These are phyloP conservation scores for Pedetes capensis DNA, from an alignment of 2,113 vertebrate genomes.

Conservation along the genomic window DNA sequence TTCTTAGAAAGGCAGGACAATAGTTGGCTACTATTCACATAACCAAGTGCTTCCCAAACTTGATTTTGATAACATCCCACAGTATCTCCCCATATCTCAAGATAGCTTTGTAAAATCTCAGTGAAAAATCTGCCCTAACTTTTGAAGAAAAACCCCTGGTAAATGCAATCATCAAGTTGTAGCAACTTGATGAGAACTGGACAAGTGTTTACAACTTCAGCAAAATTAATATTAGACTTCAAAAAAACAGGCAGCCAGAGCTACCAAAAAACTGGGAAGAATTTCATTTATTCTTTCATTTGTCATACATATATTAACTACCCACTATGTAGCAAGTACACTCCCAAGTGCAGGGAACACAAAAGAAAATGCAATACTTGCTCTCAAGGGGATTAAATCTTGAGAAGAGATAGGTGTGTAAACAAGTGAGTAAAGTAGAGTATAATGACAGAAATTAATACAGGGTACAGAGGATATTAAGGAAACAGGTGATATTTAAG, in stretches of 20 bases:
- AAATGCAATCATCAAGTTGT: no score
- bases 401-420: background rate
- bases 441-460: background rate
- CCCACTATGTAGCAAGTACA: background rate
- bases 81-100: background rate
- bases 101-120: constrained; percentile 17
- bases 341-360: background rate
- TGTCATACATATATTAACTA: background rate
- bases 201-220: background rate
- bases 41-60: background rate
- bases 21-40: background rate
- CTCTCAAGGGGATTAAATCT: background rate
- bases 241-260: background rate
- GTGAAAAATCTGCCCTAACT: background rate
- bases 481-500: background rate
- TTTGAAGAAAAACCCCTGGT: constrained; percentile 31
- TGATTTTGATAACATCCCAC: constrained; percentile 13
- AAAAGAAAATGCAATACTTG: constrained; percentile 1
- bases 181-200: background rate
- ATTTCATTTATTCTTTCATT: constrained; percentile 8
- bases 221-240: background rate
- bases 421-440: background rate
- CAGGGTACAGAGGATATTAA: background rate
- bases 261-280: background rate
- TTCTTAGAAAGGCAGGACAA: background rate